These are phyloP conservation scores for Sturnira hondurensis DNA, from an alignment of 2,113 vertebrate genomes.

Conservation along the genomic window DNA sequence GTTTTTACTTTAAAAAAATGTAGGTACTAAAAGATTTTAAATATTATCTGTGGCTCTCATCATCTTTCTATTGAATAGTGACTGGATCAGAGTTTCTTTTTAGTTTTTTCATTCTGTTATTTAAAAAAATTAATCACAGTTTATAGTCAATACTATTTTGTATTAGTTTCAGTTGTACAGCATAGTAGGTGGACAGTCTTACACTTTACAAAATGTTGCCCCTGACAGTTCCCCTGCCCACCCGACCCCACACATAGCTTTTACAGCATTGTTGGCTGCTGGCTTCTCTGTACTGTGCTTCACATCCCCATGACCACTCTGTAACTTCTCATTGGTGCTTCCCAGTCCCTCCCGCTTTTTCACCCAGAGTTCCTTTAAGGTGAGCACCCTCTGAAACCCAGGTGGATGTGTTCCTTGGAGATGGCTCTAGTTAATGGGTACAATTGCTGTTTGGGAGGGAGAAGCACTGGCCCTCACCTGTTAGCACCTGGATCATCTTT, in stretches of 20 bases:
- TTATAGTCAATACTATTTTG: neutral
- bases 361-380: neutral
- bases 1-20: neutral
- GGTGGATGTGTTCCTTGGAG: neutral
- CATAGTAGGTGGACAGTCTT: neutral
- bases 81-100: neutral
- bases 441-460: neutral
- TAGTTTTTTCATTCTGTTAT: neutral
- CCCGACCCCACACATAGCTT: neutral
- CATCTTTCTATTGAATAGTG: neutral
- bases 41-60: neutral
- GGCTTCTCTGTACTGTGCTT: neutral
- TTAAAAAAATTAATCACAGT: neutral
- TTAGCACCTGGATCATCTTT: neutral
- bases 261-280: neutral
- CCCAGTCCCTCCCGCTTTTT: neutral
- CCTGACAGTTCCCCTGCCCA: neutral
- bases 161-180: neutral
- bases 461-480: neutral
- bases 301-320: too few relatives aligned
- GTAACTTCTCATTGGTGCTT: neutral
- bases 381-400: neutral
- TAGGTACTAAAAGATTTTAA: neutral
- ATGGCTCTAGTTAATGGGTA: neutral
- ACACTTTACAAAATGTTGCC: neutral